Base-by-base conservation (phyloP, 1,140 invertebrate species). In the Penaeus indicus region DNA sequence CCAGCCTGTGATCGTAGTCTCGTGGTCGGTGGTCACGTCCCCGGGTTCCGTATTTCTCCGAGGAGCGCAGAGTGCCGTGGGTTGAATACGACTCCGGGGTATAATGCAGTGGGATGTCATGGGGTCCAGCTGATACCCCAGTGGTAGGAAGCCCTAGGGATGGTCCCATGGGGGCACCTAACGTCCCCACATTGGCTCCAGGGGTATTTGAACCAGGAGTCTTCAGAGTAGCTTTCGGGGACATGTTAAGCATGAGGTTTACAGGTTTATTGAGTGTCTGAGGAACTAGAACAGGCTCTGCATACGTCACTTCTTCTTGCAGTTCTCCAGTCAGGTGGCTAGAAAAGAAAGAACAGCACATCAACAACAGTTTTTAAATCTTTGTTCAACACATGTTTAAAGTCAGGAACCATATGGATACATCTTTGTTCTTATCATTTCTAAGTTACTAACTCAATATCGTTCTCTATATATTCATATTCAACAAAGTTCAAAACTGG, bases 221-320 rank as follows among this genome's bases (percentile, higher is more conserved):
- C 92, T 97, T 97, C 1, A 96, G 96, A 7, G 96, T 97, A 77
- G 91, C 89, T 83, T 95, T 95, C 21, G 95, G 92, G 69, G 90
- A 90, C 85, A 91, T 90, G 47, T 89, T 90, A 25, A 91, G 88
- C 84, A 90, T 85, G 22, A 90, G 88, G 78, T 91, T 90, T 22
- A 91, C 90, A 79, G 90, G 90, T 16, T 95, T 95, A 92, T 95
- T 95, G 75, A 94, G 92, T 38, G 95, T 94, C 0, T 95, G 96
- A 78, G 96, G 96, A 1, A 97, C 95, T 13, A 97, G 92, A 5
- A 97, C 96, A 0, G 97, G 97, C 91, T 97, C 97, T 0, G 97
- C 97, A 92, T 97, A 97, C 8, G 96, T 97, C 81, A 97, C 97
- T 93, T 97, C 90, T 72, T 91, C 90, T 77, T 90, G 90, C 96